Conservation (phyloP, 2,797 vertebrate genomes). For the Thripadectes ignobilis region DNA sequence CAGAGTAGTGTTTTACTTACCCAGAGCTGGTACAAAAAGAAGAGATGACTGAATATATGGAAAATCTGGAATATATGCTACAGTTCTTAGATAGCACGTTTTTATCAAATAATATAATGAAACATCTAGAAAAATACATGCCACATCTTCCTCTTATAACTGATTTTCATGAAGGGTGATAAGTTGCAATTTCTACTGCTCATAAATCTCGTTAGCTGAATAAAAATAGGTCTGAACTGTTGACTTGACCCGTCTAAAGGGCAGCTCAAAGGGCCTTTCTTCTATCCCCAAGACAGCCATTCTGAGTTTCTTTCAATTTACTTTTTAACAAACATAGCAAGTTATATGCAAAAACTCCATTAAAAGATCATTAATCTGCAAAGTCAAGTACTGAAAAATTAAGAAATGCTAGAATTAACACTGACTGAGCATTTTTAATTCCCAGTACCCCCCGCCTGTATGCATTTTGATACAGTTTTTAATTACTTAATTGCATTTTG, state of each 20-base stretch:
- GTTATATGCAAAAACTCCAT: neutral
- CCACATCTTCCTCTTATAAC: neutral
- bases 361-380: neutral
- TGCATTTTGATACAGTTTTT: constrained; percentile 19
- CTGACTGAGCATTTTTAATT: constrained; percentile 5
- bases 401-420: constrained; percentile 3
- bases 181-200: neutral
- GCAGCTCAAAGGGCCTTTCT: neutral
- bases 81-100: neutral
- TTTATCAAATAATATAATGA: neutral
- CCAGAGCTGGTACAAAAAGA: rapidly evolving
- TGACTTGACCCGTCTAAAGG: neutral
- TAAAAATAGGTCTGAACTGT: neutral
- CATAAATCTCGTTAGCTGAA: neutral
- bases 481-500: constrained; percentile 25
- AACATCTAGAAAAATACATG: neutral
- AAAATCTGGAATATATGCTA: neutral
- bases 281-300: neutral
- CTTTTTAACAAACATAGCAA: neutral
- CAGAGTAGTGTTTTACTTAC: neutral
- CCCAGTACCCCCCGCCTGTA: neutral
- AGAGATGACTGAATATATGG: neutral
- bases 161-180: neutral
- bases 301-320: neutral
- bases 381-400: neutral